A percentile compares a stretch with the other conserved stretches of the same genome.
phyloP scores from a whole-genome alignment of 2,888 invertebrate genomes.

The Suillia variegata region DNA sequence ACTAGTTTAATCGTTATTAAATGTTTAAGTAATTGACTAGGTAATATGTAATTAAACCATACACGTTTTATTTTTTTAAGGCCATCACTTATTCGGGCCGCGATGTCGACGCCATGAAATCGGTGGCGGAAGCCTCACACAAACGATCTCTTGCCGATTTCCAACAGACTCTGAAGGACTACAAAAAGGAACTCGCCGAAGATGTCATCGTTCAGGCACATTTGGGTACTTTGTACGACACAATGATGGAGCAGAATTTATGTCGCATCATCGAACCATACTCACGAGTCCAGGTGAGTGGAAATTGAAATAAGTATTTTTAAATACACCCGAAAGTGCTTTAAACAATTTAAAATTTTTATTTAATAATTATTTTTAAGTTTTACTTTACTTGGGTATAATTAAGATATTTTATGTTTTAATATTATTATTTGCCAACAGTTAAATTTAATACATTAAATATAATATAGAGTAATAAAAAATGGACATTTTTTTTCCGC shows the following conservation, averaged over 20 bases:
- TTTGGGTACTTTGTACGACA: conserved; percentile 94
- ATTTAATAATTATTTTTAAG: too few relatives aligned
- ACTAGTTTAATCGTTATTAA: too few relatives aligned
- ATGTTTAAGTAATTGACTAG: too few relatives aligned
- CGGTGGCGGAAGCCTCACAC: conserved; percentile 94
- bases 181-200: conserved; percentile 86
- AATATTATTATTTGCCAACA: too few relatives aligned
- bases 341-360: too few relatives aligned
- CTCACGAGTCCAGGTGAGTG: conserved; percentile 82
- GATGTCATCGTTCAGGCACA: conserved; percentile 98
- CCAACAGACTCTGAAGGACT: conserved; percentile 85
- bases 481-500: conserved; percentile 10
- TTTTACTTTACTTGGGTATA: neutral
- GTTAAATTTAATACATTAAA: neutral
- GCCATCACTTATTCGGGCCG: conserved; percentile 95
- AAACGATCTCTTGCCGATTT: conserved; percentile 97
- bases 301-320: neutral
- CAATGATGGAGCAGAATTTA: conserved; percentile 98
- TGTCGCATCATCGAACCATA: conserved; percentile 99
- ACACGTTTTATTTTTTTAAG: conserved; percentile 33
- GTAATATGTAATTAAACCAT: too few relatives aligned
- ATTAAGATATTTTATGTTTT: neutral
- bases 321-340: neutral
- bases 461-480: neutral
- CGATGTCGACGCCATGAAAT: conserved; percentile 97